Conservation (phyloP, 2,113 vertebrate species). For the Halichoerus grypus region DNA sequence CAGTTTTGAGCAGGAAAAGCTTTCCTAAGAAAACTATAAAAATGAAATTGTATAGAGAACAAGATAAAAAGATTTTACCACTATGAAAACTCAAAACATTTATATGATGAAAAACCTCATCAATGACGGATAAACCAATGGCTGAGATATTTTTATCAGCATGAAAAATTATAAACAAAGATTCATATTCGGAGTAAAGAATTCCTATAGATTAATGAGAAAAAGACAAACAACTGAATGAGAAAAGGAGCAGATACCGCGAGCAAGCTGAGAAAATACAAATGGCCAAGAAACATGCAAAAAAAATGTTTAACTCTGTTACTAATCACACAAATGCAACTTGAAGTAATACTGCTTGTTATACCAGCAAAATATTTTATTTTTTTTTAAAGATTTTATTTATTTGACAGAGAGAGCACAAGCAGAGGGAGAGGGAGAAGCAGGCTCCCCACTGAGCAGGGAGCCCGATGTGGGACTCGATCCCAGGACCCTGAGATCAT, state of each 20-base stretch:
- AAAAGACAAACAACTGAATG: not conserved
- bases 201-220: not conserved
- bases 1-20: not conserved
- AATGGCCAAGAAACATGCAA: not conserved
- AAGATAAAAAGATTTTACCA: not conserved
- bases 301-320: not conserved
- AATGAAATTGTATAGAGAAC: not conserved
- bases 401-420: too few relatives aligned
- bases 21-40: conserved; percentile 6
- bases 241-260: not conserved
- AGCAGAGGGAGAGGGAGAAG: too few relatives aligned
- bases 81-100: not conserved
- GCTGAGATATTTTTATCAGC: not conserved
- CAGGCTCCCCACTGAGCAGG: too few relatives aligned
- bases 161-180: not conserved
- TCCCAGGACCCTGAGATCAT: too few relatives aligned
- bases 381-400: too few relatives aligned
- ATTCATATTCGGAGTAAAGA: conserved; percentile 15
- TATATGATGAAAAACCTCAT: not conserved
- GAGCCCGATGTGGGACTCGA: too few relatives aligned
- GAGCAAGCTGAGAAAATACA: not conserved
- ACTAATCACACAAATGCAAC: not conserved
- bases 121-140: not conserved
- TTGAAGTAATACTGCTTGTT: not conserved
- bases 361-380: not conserved